Conservation (phyloP, 2,113 vertebrate species). For the Pachyramphus minor region DNA sequence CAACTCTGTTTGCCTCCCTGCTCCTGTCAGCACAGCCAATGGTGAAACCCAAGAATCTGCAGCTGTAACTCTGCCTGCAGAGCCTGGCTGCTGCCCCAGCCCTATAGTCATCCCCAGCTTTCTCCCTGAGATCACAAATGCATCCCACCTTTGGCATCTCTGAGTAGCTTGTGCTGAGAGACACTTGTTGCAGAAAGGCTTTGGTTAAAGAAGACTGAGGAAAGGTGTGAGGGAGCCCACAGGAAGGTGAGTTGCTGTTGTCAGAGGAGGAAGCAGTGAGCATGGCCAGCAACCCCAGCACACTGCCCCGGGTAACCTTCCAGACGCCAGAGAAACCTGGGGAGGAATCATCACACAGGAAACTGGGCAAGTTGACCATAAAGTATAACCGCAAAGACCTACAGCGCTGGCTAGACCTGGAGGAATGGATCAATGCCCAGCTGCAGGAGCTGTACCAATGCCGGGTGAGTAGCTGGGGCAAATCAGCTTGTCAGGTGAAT, state of each 20-base stretch:
- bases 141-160: background rate
- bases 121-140: background rate
- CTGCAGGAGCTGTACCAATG: constrained; percentile 91
- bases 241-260: background rate
- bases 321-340: constrained; percentile 76
- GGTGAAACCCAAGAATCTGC: constrained; percentile 41
- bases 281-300: constrained; percentile 80
- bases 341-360: constrained; percentile 76
- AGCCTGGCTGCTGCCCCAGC: background rate
- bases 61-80: constrained; percentile 3
- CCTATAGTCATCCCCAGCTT: background rate
- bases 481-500: background rate
- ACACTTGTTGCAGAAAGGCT: background rate
- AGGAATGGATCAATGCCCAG: constrained; percentile 91
- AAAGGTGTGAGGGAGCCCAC: background rate
- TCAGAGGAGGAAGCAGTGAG: background rate
- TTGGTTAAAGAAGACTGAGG: background rate
- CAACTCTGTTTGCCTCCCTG: background rate
- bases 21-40: background rate
- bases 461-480: constrained; percentile 75
- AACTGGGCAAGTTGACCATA: constrained; percentile 89
- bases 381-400: constrained; percentile 94
- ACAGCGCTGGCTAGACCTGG: constrained; percentile 90
- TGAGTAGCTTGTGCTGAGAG: background rate
- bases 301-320: constrained; percentile 87